Evolutionary conservation across 1,140 invertebrate genomes (phyloP).

Genomic region (Drosophila erecta): DNA sequence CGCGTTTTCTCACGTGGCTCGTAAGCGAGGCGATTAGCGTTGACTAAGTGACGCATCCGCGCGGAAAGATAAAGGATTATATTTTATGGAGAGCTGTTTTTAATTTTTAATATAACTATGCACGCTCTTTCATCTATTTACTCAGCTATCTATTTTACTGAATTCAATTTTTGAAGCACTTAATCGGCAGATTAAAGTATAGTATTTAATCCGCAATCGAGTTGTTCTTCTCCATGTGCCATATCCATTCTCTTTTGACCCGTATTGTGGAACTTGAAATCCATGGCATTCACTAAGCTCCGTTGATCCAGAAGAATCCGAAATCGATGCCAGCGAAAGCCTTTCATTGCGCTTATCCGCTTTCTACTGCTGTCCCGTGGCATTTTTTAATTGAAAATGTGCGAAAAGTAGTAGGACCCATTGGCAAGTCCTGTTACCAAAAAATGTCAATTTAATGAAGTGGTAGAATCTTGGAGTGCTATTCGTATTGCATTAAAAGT

Average conservation of each 20-base stretch:
- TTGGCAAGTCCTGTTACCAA: neutral
- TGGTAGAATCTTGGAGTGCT: no score
- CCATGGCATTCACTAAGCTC: conserved; percentile 29
- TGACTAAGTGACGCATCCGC: neutral
- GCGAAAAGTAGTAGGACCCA: neutral
- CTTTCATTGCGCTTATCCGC: conserved; percentile 17
- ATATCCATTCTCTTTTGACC: conserved; percentile 42
- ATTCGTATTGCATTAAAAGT: no score
- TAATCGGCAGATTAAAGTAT: conserved; percentile 5
- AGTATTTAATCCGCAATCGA: conserved; percentile 6
- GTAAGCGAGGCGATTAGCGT: conserved; percentile 54
- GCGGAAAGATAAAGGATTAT: no score
- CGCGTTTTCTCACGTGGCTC: conserved; percentile 47
- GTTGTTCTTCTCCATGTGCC: conserved; percentile 14
- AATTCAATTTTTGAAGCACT: no score
- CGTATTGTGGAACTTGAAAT: conserved; percentile 23
- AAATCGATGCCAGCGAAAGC: conserved; percentile 24
- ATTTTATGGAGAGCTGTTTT: no score
- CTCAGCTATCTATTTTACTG: no score
- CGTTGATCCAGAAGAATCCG: conserved; percentile 13
- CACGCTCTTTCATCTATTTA: no score
- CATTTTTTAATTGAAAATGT: neutral
- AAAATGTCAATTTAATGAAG: no score
- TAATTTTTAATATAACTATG: no score
- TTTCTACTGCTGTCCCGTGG: conserved; percentile 2